Evolutionary conservation across 1,140 invertebrate species (phyloP), one percentile per base, ranked within the genome.

Genomic region (Pogonomyrmex barbatus): DNA sequence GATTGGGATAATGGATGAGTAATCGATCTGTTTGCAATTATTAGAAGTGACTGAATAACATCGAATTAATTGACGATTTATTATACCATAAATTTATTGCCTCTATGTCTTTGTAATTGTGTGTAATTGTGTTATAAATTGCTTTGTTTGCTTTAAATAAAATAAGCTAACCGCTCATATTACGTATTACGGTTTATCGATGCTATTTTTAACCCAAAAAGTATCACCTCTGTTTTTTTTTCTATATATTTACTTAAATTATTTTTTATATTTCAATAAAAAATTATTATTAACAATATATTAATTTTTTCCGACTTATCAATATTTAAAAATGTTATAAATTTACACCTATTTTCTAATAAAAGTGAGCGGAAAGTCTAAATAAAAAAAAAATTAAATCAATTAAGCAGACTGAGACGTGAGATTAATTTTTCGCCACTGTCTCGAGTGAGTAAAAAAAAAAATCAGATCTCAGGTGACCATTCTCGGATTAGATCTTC

Each of bases 21-120:
- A 75, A 75, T 58, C 54, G 65, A 68, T 75, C 71, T 75, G 54
- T 58, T 75, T 30, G 12, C 12, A 8, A 75, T 75, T 75, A 75
- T 75, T 73, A 75, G 54, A 73, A 73, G 58, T 30, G 36, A 75
- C n/a, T 42, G 54, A 75, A 42, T 39, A 58, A 75, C 71, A 50
- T 30, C 17, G 24, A 33, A 68, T 68, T 50, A 68, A 68, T 50
- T 42, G 24, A 8, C 65, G 24, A 68, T 68, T 68, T 68, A 68
- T 68, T 68, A 50, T 33, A 12, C 42, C 45, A 68, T 47, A 39
- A 63, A 63, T 73, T 54, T 39, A 42, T 39, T 30, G 2, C 42
- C 54, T 39, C 54, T 30, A 14, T 4, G 24, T 8, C 68, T 0
- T 9, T 9, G 36, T 39, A 60, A 75, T 75, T 45, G 2, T 30